Base-by-base conservation (phyloP, 2,113 vertebrate species). In the Periophthalmus modestus region DNA sequence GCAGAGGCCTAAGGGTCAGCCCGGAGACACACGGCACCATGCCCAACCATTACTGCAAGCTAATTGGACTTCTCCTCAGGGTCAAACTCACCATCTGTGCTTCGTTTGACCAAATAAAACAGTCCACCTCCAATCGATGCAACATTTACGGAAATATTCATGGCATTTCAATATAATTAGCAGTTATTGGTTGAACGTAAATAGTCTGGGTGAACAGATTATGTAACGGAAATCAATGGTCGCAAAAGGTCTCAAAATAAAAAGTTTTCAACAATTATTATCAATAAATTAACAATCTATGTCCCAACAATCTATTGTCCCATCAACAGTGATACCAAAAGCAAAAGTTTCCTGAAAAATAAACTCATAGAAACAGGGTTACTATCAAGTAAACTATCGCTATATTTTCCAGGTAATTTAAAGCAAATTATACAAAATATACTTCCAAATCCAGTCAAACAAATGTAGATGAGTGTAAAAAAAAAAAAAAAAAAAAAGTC, bases 11-110 rank as follows among this genome's bases (percentile, higher is more conserved):
- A 28, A 75, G 87, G 89, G 86, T 88, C 87, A 87, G 80, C 84
- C 85, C 79, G 82, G 74, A 75, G 85, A 82, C 77, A 78, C 75
- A 5, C 57, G 85, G 81, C 85, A 73, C 75, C 58, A n/a, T 80
- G 83, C 83, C 75, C 71, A 2, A 69, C 85, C 85, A 87, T 90
- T 89, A 89, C 87, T 76, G 80, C 76, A 68, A 78, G 86, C 87
- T 91, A 89, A 91, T 90, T 90, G 88, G 88, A 90, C 74, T 90
- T 87, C 88, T 89, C 89, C 87, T 87, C 61, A 12, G 81, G 88
- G 88, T 91, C 83, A 81, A 77, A 69, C 57, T 70, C 52, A 81
- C 82, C 80, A 87, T 87, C 86, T 82, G 82, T 70, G 73, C 79
- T 18, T 57, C 67, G 79, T 71, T 81, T 74, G 73, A 66, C 69